Evolutionary conservation across 2,113 vertebrate genomes (phyloP).

Genomic region (Panthera uncia): DNA sequence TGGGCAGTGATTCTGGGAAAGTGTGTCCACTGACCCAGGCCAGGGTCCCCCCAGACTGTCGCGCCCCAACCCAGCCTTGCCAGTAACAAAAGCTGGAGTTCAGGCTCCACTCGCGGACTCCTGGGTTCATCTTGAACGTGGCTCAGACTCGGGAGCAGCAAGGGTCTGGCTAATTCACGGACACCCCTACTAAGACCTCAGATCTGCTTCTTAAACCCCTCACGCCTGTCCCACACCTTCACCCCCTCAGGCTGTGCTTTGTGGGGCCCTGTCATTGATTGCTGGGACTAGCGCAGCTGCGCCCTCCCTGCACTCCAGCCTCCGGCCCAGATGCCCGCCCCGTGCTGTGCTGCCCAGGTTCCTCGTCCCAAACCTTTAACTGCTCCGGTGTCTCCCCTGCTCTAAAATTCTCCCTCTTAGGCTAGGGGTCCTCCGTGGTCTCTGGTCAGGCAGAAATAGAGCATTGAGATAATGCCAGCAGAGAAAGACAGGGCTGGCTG

Average conservation of each 20-base stretch:
- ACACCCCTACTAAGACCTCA: neutral
- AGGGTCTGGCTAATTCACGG: no score
- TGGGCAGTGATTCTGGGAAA: neutral
- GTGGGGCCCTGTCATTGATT: accelerated
- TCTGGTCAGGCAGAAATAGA: neutral
- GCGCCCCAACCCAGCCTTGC: neutral
- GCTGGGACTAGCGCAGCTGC: neutral
- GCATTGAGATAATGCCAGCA: neutral
- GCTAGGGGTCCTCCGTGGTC: neutral
- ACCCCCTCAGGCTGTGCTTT: no score
- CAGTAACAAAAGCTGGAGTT: neutral
- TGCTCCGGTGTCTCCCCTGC: neutral
- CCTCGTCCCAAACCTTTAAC: neutral
- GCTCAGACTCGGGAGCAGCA: no score
- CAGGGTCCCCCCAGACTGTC: neutral
- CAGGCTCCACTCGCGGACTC: neutral
- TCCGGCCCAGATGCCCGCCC: neutral
- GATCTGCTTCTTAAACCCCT: neutral
- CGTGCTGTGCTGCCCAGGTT: accelerated
- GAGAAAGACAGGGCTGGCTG: neutral
- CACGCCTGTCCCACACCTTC: neutral
- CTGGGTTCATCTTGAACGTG: neutral
- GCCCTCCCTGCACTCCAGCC: neutral
- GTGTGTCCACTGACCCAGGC: neutral
- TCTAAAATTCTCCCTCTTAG: neutral